These are phyloP conservation scores for Pegea sp. DNA, from an alignment of 23 tunicate genomes.

Conservation along the genomic window DNA sequence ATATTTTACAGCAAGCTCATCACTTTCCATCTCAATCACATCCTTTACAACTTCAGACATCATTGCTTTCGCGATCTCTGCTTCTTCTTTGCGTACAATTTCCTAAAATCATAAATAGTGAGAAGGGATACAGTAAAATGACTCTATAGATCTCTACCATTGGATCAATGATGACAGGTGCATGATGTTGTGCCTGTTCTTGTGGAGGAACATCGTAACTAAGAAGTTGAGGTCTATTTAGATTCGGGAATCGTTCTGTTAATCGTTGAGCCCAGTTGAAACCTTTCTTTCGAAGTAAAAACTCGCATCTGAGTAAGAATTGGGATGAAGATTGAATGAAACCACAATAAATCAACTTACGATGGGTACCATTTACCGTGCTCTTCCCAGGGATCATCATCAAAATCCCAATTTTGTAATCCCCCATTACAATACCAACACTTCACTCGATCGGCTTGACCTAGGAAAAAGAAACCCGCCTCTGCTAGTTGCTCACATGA, in stretches of 20 bases:
- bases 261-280: constrained; percentile 4
- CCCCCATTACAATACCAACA: constrained; percentile 75
- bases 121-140: too few relatives aligned
- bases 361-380: constrained; percentile 66
- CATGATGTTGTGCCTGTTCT: background rate
- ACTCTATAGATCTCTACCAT: too few relatives aligned
- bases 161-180: background rate
- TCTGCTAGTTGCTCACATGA: constrained; percentile 7
- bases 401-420: constrained; percentile 26
- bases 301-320: constrained; percentile 11
- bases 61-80: too few relatives aligned
- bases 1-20: too few relatives aligned
- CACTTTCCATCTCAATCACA: too few relatives aligned
- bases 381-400: constrained; percentile 42
- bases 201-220: background rate
- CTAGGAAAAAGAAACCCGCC: constrained; percentile 21
- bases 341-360: too few relatives aligned
- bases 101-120: too few relatives aligned
- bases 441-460: constrained; percentile 27
- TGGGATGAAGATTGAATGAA: background rate
- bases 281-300: constrained; percentile 22
- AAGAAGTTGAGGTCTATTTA: constrained; percentile 8
- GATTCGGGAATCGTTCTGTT: constrained; percentile 5
- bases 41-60: too few relatives aligned
- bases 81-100: too few relatives aligned